A percentile compares a stretch with the other conserved stretches of the same genome.
Evolutionary conservation across 2,888 invertebrate species (phyloP).

Genomic region (Oxyteleia sp.): DNA sequence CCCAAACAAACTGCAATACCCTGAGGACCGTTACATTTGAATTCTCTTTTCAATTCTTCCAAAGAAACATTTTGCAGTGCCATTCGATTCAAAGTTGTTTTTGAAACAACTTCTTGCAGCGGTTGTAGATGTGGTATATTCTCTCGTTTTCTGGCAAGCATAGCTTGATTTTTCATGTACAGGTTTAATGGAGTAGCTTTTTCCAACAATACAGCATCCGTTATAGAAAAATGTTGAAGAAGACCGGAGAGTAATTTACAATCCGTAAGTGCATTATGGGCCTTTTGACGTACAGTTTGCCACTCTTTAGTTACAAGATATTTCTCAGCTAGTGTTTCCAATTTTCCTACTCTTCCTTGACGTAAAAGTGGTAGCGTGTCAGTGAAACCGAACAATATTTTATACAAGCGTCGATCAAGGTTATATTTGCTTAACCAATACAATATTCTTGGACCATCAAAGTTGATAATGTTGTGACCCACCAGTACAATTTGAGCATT

Average conservation of each 20-base stretch:
- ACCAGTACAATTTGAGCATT: slow-evolving; percentile 16
- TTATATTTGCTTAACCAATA: not conserved
- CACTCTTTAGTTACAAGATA: slow-evolving; percentile 1
- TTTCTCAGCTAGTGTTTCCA: slow-evolving; percentile 8
- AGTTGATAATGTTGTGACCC: slow-evolving; percentile 29
- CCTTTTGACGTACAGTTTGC: not conserved
- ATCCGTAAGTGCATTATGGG: slow-evolving; percentile 27
- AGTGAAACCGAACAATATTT: slow-evolving; percentile 7
- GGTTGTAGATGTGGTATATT: no score
- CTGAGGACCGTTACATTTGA: no score
- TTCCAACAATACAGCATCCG: no score
- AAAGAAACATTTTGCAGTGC: no score
- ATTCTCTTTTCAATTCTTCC: no score
- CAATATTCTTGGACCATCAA: slow-evolving; percentile 24
- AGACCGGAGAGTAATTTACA: slow-evolving; percentile 14
- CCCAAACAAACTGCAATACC: no score
- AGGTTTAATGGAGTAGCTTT: no score
- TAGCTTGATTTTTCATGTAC: no score
- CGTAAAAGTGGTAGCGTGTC: slow-evolving; percentile 23
- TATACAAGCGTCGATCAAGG: not conserved
- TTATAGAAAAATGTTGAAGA: slow-evolving; percentile 22
- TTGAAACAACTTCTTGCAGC: no score
- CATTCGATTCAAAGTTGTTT: no score
- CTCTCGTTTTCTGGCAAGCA: no score
- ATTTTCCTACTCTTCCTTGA: slow-evolving; percentile 26